Base-by-base conservation (phyloP, 2,888 invertebrate genomes). In the Prenolepis imparis region DNA sequence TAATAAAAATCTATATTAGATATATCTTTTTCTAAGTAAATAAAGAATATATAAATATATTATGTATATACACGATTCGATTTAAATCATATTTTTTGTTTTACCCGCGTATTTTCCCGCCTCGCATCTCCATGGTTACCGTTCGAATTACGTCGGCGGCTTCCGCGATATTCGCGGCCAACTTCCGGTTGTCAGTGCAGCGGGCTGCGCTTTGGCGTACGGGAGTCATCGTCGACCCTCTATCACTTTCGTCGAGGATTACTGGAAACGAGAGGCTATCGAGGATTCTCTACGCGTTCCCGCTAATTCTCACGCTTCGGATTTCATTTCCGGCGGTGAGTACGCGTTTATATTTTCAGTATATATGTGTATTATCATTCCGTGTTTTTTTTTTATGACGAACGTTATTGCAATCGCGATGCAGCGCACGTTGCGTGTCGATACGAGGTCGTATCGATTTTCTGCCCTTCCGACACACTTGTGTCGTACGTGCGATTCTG, bases 141-240 rank as follows among this genome's bases (percentile, higher is more conserved):
- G 18, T 59, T 44, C 70, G 44, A 78, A 18, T 67, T 68, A 57
- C 68, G 68, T 55, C 39, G 15, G 48, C 48, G 64, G 12, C 15
- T 78, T 57, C 28, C 59, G 78, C 18, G 24, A 6, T 41, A 48
- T 28, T 66, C 8, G 64, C 66, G 8, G 44, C 11, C 11, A 15
- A 78, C 78, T 78, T 78, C 78, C 70, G 78, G 44, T 78, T 59
- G 70, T 59, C 59, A 78, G 55, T 67, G 55, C 24, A 32, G 57
- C 59, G 32, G 21, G 12, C n/a, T 70, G 78, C 44, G 41, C 59
- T 44, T 24, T 18, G 70, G 12, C 44, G 18, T 12, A 48, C 3
- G 5, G 21, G 11, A 32, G 6, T 11, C 21, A 28, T n/a, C 28
- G 18, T 11, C 5, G 6, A 3, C 28, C 39, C 21, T 78, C 12